These are phyloP conservation scores for Drosophila prostipennis DNA, from an alignment of 2,888 invertebrate genomes.

Conservation along the genomic window DNA sequence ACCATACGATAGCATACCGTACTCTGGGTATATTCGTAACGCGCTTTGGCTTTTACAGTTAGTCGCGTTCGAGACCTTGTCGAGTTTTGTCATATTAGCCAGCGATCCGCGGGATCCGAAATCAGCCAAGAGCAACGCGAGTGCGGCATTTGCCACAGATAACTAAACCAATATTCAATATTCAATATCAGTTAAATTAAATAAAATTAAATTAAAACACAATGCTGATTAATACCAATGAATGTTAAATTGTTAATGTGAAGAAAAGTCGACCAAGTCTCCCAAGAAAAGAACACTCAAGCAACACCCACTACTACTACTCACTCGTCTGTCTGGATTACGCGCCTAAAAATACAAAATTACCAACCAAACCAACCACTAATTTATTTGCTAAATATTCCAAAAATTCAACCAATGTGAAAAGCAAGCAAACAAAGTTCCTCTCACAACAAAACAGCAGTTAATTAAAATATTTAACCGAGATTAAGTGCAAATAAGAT, in stretches of 20 bases:
- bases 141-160: slow-evolving; percentile 30
- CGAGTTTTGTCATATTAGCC: slow-evolving; percentile 84
- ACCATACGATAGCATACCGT: not conserved
- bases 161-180: slow-evolving; percentile 23
- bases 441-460: slow-evolving; percentile 42
- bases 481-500: slow-evolving; percentile 57
- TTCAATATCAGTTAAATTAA: slow-evolving; percentile 4
- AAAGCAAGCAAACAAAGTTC: slow-evolving; percentile 54
- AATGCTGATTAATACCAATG: not conserved
- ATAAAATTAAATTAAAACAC: slow-evolving; percentile 6
- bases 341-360: slow-evolving; percentile 57
- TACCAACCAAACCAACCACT: slow-evolving; percentile 23
- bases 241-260: slow-evolving; percentile 58
- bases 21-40: slow-evolving; percentile 83
- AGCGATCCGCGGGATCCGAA: slow-evolving; percentile 52
- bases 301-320: slow-evolving; percentile 11
- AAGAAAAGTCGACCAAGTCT: slow-evolving; percentile 73
- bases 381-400: slow-evolving; percentile 58
- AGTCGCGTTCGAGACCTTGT: slow-evolving; percentile 85
- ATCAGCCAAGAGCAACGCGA: slow-evolving; percentile 41
- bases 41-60: slow-evolving; percentile 84
- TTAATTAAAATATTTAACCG: slow-evolving; percentile 27
- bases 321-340: slow-evolving; percentile 75
- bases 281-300: slow-evolving; percentile 21
- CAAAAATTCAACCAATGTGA: slow-evolving; percentile 37